phyloP scores from a whole-genome alignment of 2,888 invertebrate species.

The Zygogramma bicolorata region DNA sequence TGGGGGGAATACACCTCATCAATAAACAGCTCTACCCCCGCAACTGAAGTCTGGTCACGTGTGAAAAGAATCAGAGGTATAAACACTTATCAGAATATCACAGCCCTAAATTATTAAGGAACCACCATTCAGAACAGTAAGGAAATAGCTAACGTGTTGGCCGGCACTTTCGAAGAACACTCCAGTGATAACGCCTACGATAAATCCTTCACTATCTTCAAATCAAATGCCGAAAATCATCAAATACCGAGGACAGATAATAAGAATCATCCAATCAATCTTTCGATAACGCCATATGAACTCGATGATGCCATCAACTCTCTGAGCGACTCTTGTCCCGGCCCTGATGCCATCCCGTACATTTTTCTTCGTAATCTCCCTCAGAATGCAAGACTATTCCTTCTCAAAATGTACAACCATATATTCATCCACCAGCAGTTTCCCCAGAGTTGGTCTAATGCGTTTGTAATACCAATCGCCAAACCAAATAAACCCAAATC shows the following conservation, averaged over 20 bases:
- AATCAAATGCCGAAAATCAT: not conserved
- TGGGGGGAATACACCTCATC: no score
- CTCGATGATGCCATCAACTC: not conserved
- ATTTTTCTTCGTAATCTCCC: constrained; percentile 15
- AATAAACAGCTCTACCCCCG: no score
- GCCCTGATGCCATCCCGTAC: constrained; percentile 11
- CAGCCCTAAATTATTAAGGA: not conserved
- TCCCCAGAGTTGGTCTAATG: not conserved
- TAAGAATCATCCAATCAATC: not conserved
- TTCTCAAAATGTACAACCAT: constrained; percentile 16
- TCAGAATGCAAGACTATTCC: not conserved
- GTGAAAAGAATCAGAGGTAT: constrained; percentile 9
- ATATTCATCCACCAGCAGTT: not conserved
- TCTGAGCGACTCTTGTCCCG: not conserved
- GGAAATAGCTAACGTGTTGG: not conserved
- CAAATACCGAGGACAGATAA: not conserved
- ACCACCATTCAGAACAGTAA: not conserved
- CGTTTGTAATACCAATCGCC: constrained; percentile 18
- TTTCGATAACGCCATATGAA: not conserved
- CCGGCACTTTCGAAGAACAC: not conserved
- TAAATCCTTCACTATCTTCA: not conserved
- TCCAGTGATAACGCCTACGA: not conserved
- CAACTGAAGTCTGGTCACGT: constrained; percentile 3
- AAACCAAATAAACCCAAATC: constrained; percentile 9
- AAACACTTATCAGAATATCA: not conserved